Percentiles rank a stretch among this genome's conserved stretches.
phyloP scores from a whole-genome alignment of 2,113 vertebrate genomes.

The Connochaetes taurinus region DNA sequence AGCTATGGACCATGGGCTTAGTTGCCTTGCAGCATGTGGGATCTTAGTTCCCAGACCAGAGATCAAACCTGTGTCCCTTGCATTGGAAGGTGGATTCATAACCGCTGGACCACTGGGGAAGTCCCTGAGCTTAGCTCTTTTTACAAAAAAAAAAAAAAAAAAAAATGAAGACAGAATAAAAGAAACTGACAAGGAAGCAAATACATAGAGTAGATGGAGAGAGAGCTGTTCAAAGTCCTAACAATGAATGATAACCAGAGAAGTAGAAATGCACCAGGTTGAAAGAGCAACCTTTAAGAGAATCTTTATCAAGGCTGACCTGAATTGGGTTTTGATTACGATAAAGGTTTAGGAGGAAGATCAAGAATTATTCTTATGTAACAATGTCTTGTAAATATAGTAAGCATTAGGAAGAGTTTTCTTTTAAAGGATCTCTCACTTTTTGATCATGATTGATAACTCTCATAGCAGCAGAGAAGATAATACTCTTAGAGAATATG shows the following conservation, averaged over 20 bases:
- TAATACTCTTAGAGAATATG: not conserved
- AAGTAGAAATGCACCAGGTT: not conserved
- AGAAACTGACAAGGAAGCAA: not conserved
- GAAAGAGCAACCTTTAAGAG: not conserved
- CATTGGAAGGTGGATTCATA: not conserved
- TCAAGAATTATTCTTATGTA: not conserved
- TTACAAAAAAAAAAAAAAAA: not conserved
- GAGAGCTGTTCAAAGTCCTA: not conserved
- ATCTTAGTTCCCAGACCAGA: not conserved
- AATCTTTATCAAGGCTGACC: not conserved
- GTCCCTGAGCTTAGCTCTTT: not conserved
- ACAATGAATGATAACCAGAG: not conserved
- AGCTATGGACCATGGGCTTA: not conserved
- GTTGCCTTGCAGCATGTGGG: not conserved
- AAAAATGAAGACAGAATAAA: not conserved
- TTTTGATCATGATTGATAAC: not conserved
- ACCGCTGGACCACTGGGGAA: not conserved
- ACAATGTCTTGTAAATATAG: not conserved
- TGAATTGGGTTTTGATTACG: not conserved
- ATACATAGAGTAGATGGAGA: not conserved
- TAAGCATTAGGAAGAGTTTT: not conserved
- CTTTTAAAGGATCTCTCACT: not conserved
- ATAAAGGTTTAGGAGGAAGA: not conserved
- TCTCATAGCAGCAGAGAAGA: not conserved
- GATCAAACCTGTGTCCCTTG: not conserved